phyloP scores from a whole-genome alignment of 2,888 invertebrate genomes.

The Andrena hattorfiana region DNA sequence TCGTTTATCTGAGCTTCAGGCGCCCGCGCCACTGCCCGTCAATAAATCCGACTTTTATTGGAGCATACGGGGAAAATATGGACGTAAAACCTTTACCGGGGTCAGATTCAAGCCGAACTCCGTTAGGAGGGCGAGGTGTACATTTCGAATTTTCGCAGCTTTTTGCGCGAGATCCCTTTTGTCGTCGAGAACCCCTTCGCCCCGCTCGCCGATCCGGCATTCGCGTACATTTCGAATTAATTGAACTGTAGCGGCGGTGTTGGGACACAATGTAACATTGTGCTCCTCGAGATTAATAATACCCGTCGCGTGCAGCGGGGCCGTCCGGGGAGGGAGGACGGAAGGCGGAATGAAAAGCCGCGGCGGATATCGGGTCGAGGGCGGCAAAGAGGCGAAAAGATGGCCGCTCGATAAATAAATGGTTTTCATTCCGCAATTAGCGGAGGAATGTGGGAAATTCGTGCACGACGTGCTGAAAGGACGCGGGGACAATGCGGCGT shows the following conservation, averaged over 20 bases:
- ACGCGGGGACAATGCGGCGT: not conserved
- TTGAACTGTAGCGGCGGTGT: conserved; percentile 75
- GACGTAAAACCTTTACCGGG: not conserved
- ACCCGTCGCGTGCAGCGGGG: conserved; percentile 64
- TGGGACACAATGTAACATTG: conserved; percentile 77
- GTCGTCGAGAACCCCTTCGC: conserved; percentile 17
- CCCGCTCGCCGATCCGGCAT: conserved; percentile 68
- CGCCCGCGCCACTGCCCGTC: conserved; percentile 5
- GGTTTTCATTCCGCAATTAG: conserved; percentile 16
- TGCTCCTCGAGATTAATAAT: conserved; percentile 79
- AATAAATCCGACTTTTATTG: conserved; percentile 25
- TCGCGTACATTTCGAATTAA: conserved; percentile 78
- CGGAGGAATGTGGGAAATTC: conserved; percentile 5
- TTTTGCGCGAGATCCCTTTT: conserved; percentile 32
- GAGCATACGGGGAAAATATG: not conserved
- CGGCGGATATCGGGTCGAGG: conserved; percentile 28
- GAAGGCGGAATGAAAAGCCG: conserved; percentile 33
- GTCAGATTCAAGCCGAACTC: not conserved
- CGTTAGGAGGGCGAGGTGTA: conserved; percentile 11
- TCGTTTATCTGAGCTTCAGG: not conserved
- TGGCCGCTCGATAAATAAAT: conserved; percentile 29
- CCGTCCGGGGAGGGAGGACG: not conserved
- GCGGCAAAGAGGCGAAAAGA: conserved; percentile 26
- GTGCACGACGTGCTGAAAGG: not conserved
- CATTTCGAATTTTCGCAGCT: conserved; percentile 40